These are phyloP conservation scores for Callosobruchus maculatus DNA, from an alignment of 2,888 invertebrate genomes.

Conservation along the genomic window DNA sequence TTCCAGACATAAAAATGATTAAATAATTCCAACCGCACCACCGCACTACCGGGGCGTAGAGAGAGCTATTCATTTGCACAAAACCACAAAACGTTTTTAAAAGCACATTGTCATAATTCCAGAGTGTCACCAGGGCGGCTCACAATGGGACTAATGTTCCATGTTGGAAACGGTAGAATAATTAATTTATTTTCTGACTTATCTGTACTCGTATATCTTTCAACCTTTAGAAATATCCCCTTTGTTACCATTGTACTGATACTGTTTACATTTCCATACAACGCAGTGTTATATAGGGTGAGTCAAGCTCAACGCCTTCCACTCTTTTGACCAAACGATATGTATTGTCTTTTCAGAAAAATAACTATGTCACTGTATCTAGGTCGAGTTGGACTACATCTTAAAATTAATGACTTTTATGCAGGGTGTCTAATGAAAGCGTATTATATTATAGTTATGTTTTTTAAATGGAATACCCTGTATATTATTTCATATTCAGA, in stretches of 20 bases:
- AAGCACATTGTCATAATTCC: neutral
- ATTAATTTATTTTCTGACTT: neutral
- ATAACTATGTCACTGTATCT: too few relatives aligned
- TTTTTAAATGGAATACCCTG: too few relatives aligned
- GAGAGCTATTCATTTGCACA: neutral
- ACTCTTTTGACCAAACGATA: too few relatives aligned
- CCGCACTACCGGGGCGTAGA: neutral
- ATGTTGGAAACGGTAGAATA: neutral
- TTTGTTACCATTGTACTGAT: neutral
- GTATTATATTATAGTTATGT: too few relatives aligned
- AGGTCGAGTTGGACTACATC: too few relatives aligned
- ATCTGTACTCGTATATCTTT: neutral
- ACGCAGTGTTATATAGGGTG: neutral
- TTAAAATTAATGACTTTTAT: too few relatives aligned
- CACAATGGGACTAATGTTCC: neutral
- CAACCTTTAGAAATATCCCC: neutral
- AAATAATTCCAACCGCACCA: neutral
- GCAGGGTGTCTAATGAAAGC: too few relatives aligned
- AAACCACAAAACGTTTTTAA: neutral
- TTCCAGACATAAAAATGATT: neutral
- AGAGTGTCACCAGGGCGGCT: neutral
- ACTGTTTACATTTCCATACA: neutral
- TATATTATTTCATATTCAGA: too few relatives aligned
- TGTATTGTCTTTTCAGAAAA: too few relatives aligned
- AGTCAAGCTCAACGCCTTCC: too few relatives aligned